phyloP scores from a whole-genome alignment of 1,140 invertebrate genomes.

The Patella vulgata region DNA sequence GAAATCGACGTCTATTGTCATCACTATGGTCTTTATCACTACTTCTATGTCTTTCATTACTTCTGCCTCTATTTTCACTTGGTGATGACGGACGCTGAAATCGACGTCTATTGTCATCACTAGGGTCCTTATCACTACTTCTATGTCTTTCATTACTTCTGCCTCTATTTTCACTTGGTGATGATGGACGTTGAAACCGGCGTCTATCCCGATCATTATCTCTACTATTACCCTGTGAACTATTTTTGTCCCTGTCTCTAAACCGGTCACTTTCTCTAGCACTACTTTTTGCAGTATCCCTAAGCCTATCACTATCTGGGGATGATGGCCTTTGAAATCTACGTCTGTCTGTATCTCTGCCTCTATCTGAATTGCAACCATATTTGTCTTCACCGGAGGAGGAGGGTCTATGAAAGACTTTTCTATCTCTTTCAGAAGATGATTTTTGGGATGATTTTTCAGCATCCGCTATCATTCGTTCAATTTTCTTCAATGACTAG shows the following conservation, averaged over 20 bases:
- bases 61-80: neutral
- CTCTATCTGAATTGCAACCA: too few species aligned
- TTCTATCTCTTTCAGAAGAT: too few species aligned
- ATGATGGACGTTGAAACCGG: neutral
- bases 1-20: too few species aligned
- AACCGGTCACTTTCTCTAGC: neutral
- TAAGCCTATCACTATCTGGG: too few species aligned
- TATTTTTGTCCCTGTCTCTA: conserved; percentile 5
- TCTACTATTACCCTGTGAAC: too few species aligned
- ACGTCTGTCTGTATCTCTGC: neutral
- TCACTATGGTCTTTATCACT: neutral
- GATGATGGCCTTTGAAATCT: neutral
- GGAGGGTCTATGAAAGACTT: too few species aligned
- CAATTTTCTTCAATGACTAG: conserved; percentile 71
- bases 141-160: neutral
- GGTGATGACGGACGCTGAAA: neutral
- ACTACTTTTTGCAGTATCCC: too few species aligned
- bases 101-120: neutral
- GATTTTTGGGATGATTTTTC: conserved; percentile 26
- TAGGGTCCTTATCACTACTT: neutral
- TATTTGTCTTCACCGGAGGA: too few species aligned
- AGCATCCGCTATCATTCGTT: conserved; percentile 67
- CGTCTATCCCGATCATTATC: neutral
- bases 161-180: neutral
- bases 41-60: conserved; percentile 6